phyloP scores from a whole-genome alignment of 2,888 invertebrate species.

The Brachylomia viminalis region DNA sequence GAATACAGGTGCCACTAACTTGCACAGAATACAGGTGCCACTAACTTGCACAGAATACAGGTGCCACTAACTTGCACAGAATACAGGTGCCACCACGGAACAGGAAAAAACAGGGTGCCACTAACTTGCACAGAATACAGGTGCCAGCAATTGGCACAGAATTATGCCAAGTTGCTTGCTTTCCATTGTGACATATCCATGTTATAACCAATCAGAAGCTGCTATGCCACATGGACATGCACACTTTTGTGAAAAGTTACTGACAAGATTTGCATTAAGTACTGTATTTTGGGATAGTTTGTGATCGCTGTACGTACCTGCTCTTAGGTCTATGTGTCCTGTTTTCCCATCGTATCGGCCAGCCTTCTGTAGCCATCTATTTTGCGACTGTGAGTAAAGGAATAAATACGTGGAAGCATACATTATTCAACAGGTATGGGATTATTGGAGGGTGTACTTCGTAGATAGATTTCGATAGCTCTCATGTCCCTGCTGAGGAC shows the following conservation, averaged over 20 bases:
- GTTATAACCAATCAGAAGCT: background rate
- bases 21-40: too few species aligned
- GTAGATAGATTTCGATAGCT: conserved; percentile 74
- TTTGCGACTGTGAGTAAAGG: conserved; percentile 34
- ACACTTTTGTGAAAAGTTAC: background rate
- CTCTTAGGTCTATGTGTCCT: background rate
- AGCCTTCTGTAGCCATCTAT: conserved; percentile 18
- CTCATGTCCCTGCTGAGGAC: conserved; percentile 58
- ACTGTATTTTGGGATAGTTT: background rate
- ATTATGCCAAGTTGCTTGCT: background rate
- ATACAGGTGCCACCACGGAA: too few species aligned
- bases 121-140: too few species aligned
- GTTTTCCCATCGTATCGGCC: background rate
- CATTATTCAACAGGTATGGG: conserved; percentile 84
- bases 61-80: too few species aligned
- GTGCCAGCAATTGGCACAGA: background rate
- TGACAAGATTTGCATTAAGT: background rate
- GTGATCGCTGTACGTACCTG: background rate
- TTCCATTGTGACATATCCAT: background rate
- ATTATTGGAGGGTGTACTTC: conserved; percentile 71
- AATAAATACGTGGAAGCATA: conserved; percentile 69
- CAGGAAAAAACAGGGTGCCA: too few species aligned
- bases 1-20: too few species aligned
- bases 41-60: too few species aligned
- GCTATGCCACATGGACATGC: background rate